Base-by-base conservation (phyloP, 1,140 invertebrate species). In the Glossosoma conforme region DNA sequence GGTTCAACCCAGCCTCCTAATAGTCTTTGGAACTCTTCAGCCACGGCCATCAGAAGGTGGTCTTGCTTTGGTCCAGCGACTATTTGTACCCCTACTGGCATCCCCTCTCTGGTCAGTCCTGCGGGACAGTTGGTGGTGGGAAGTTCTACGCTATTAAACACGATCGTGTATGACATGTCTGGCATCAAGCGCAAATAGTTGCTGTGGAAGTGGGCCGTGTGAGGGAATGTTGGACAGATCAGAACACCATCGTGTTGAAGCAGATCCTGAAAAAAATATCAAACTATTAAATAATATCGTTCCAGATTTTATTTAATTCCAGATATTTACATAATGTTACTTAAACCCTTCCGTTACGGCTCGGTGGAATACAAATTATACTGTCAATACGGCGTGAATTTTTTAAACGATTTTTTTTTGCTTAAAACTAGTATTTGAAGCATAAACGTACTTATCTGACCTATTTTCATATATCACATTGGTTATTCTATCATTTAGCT, bases 1-100 rank as follows among this genome's bases (percentile, higher is more conserved):
- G 82, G 80, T 22, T 80, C 77, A 21, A 77, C 71, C 92, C 93
- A 96, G 1, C 92, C 93, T 17, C 91, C 91, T 62, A 95, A 93
- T 10, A 79, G 82, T 59, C 77, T 81, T 63, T 94, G 90, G 21
- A 96, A 77, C 66, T 92, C 87, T 53, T 77, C 70, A 2, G 91
- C 91, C 2, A 93, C 80, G 8, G 86, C 83, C 51, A 95, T 72
- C 8, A 83, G 85, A 2, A 91, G 65, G 60, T 85, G 82, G 69
- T 96, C 92, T 54, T 84, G 81, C n/a, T 74, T 74, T 11, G 77
- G 77, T 58, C 79, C 78, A 15, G 78, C 78, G 8, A 81, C 77
- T 9, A 82, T 72, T 69, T 82, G 66, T 43, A 93, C 68, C 20
- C 90, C 90, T 42, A 94, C 72, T 3, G 92, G 91, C 18, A 93